Evolutionary conservation across 2,113 vertebrate genomes (phyloP).

Genomic region (Plestiodon gilberti): DNA sequence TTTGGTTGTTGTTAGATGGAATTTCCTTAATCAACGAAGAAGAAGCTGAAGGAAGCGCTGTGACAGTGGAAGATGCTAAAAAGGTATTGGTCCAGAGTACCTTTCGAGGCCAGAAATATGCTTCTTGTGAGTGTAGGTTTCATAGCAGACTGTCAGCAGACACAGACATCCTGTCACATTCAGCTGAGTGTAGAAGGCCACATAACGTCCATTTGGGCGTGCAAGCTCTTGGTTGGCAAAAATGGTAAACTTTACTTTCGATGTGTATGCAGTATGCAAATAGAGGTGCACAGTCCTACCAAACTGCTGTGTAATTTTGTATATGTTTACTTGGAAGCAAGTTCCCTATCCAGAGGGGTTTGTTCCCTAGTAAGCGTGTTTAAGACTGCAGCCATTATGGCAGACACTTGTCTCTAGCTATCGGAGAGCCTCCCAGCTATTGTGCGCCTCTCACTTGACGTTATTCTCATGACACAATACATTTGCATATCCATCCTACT

Average conservation of each 20-base stretch:
- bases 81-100: constrained; percentile 76
- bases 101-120: not conserved
- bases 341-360: too few species aligned
- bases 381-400: not conserved
- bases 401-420: not conserved
- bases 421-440: not conserved
- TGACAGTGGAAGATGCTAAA: constrained; percentile 85
- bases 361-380: too few species aligned
- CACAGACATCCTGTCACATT: not conserved
- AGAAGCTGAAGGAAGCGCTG: constrained; percentile 83
- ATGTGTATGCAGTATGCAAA: not conserved
- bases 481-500: not conserved
- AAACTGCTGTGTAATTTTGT: not conserved
- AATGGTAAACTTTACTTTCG: not conserved
- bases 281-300: not conserved
- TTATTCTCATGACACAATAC: not conserved
- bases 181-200: not conserved
- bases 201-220: not conserved
- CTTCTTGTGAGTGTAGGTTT: not conserved
- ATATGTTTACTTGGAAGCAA: too few species aligned
- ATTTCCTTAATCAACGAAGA: constrained; percentile 90
- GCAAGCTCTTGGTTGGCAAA: not conserved
- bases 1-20: constrained; percentile 77
- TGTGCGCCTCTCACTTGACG: not conserved
- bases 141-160: not conserved